Evolutionary conservation across 2,113 vertebrate species (phyloP), one percentile per base, ranked within the genome.

Genomic region (Pachycephala philippinensis): DNA sequence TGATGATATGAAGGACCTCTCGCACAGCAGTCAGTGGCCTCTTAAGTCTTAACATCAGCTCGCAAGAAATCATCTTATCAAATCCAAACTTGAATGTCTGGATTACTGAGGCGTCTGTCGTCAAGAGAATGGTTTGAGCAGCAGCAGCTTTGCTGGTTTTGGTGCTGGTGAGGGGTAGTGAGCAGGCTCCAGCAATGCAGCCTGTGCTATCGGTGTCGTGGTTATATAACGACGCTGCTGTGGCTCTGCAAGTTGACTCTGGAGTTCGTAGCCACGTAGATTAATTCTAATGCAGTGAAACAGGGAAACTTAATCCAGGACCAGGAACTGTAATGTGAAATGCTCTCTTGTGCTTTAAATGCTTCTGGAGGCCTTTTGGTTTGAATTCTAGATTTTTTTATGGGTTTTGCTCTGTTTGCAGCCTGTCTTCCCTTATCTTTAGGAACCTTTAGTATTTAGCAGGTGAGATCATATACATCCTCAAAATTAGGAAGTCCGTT

Each of bases 201-300:
- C 56, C 83, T 1, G 19, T 59, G 85, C 59, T 90, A 1, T 63
- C 13, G 1, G 71, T 84, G 82, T 45, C 1, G 28, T 5, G 59
- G 71, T 96, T 96, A 93, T 33, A 2, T 97, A 96, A 96, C 40
- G 0, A 56, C 63, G 76, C 95, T 78, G 93, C 93, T 93, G 84
- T 89, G 84, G 74, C 89, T 93, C 93, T 85, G 90, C 26, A 15
- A 95, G 95, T 90, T 86, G 92, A 50, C 56, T 87, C 60, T 22
- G 39, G 96, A 96, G 94, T 95, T 96, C 3, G 0, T 40, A 75
- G 93, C 80, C 56, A 64, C 9, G 26, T 28, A 84, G 89, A 87
- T 97, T 92, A 95, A 95, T 87, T 92, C 68, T 84, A 42, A 95
- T 80, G 82, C 89, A 89, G 63, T 84, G 88, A 53, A 94, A 91